These are phyloP conservation scores for Aurelia aurita complex sp. Pacific DNA, from an alignment of 30 jellyfish, hydroid and myxozoan genomes.

Conservation along the genomic window DNA sequence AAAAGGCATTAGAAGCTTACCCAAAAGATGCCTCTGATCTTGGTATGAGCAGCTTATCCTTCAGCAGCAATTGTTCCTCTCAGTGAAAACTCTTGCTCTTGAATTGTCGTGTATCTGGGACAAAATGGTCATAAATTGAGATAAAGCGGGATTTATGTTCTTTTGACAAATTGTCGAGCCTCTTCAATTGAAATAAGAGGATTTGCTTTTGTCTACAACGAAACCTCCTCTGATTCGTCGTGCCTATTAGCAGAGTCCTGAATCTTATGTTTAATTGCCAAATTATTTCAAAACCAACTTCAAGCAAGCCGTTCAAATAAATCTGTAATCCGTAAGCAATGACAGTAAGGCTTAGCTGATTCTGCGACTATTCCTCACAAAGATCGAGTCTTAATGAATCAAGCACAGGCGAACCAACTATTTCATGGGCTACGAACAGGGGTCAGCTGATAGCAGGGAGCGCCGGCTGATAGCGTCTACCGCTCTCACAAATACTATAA, in stretches of 20 bases:
- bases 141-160: constrained; percentile 64
- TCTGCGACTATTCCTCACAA: constrained; percentile 5
- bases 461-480: constrained; percentile 15
- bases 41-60: background rate
- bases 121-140: constrained; percentile 40
- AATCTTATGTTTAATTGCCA: constrained; percentile 13
- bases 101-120: constrained; percentile 53
- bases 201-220: constrained; percentile 28
- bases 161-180: constrained; percentile 65
- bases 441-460: constrained; percentile 63
- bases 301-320: constrained; percentile 31
- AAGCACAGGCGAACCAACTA: constrained; percentile 40
- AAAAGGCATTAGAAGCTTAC: constrained; percentile 1
- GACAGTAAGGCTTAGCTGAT: background rate
- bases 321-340: constrained; percentile 17
- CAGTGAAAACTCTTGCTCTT: constrained; percentile 2
- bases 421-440: constrained; percentile 35
- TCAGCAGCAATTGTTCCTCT: background rate
- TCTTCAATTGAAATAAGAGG: constrained; percentile 61
- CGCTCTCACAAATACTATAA: constrained; percentile 65
- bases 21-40: background rate
- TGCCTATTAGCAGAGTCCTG: background rate
- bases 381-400: constrained; percentile 22
- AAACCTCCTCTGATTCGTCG: constrained; percentile 8
- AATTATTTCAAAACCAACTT: constrained; percentile 1